phyloP scores from a whole-genome alignment of 2,797 vertebrate genomes.

The Gambelia wislizenii region DNA sequence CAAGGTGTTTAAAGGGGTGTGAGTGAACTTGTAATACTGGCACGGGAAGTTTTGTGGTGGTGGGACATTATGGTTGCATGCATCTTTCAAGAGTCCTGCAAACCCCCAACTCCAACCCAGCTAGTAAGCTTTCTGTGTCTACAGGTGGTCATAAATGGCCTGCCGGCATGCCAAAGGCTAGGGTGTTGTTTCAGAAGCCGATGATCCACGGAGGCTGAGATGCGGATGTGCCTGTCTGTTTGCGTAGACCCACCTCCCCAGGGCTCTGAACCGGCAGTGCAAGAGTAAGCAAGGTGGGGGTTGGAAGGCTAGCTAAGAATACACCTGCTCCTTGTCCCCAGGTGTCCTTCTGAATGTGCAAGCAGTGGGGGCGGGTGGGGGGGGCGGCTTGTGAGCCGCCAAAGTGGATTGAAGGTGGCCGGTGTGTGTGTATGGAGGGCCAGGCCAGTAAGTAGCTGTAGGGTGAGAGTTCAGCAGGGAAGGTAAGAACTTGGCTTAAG shows the following conservation, averaged over 20 bases:
- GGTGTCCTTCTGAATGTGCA: not conserved
- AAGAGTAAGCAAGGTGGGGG: not conserved
- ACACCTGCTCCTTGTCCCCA: conserved; percentile 27
- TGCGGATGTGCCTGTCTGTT: not conserved
- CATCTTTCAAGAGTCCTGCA: not conserved
- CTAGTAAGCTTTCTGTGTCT: too few relatives aligned
- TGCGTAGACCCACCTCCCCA: not conserved
- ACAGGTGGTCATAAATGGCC: too few relatives aligned
- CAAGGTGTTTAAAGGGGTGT: too few relatives aligned
- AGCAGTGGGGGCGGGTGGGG: not conserved
- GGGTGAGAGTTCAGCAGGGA: not conserved
- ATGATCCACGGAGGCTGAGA: not conserved
- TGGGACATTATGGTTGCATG: not conserved
- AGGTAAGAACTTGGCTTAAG: not conserved
- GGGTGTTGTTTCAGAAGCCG: conserved; percentile 41
- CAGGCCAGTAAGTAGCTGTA: not conserved
- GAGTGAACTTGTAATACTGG: not conserved
- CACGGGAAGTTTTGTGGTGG: not conserved
- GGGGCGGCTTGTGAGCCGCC: not conserved
- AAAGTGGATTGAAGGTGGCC: not conserved
- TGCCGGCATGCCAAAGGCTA: not conserved
- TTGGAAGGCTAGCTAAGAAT: not conserved
- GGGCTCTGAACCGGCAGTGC: conserved; percentile 7
- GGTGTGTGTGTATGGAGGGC: not conserved
- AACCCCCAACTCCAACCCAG: not conserved